phyloP scores from a whole-genome alignment of 2,797 vertebrate species.

The Oreortyx pictus region DNA sequence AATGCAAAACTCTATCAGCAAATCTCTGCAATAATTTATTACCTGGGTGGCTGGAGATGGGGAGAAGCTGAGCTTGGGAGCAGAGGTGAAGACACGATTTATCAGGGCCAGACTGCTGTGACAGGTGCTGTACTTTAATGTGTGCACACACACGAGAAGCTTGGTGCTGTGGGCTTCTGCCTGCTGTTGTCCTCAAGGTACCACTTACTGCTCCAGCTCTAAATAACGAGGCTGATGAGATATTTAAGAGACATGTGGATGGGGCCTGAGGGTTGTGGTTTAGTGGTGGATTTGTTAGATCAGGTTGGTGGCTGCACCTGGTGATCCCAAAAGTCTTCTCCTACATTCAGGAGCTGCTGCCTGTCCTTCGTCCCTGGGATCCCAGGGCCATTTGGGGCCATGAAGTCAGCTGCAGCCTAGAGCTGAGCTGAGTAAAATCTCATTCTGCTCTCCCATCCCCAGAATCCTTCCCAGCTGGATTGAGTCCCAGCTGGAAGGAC shows the following conservation, averaged over 20 bases:
- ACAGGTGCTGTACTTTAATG: fast-evolving
- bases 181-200: not conserved
- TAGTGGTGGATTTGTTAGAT: not conserved
- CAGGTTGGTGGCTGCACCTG: not conserved
- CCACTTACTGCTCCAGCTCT: not conserved
- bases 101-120: not conserved
- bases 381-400: not conserved
- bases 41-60: not conserved
- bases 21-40: not conserved
- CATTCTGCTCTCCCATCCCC: not conserved
- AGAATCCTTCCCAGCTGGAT: fast-evolving
- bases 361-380: not conserved
- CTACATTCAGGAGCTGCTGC: not conserved
- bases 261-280: not conserved
- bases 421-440: not conserved
- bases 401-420: not conserved
- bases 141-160: fast-evolving
- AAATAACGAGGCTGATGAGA: not conserved
- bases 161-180: not conserved
- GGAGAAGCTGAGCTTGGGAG: not conserved
- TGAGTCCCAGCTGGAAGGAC: not conserved
- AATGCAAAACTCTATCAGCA: not conserved
- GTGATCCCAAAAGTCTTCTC: not conserved
- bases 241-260: not conserved
- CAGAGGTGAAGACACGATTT: not conserved